These are phyloP conservation scores for Casuarius casuarius DNA, from an alignment of 2,113 vertebrate species.

Conservation along the genomic window DNA sequence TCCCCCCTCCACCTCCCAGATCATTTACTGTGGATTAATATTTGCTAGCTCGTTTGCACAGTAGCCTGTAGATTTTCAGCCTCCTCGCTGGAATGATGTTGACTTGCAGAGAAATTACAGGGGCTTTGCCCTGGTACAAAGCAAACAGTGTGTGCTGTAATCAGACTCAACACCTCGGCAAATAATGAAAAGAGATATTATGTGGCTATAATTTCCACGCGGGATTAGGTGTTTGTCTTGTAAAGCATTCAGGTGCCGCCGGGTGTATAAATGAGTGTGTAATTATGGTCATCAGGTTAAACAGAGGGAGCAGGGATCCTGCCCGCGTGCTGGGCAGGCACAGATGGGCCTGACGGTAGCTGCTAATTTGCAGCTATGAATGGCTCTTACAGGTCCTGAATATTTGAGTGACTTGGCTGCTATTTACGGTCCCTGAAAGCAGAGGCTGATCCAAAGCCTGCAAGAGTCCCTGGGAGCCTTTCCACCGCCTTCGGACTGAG, in stretches of 20 bases:
- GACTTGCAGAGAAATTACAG: constrained; percentile 49
- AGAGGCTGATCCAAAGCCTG: fast-evolving
- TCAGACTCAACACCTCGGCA: constrained; percentile 51
- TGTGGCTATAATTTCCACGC: constrained; percentile 29
- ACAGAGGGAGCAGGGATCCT: constrained; percentile 22
- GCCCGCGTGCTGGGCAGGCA: background rate
- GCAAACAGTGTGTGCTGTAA: constrained; percentile 48
- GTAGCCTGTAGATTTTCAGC: constrained; percentile 58
- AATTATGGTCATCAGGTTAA: constrained; percentile 52
- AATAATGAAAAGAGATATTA: constrained; percentile 56
- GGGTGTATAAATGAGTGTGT: constrained; percentile 12
- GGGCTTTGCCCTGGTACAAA: constrained; percentile 52
- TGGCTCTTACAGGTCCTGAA: background rate
- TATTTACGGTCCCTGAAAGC: background rate
- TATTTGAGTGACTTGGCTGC: background rate
- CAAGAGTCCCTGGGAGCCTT: fast-evolving
- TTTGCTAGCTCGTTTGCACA: constrained; percentile 59
- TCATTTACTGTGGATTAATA: constrained; percentile 46
- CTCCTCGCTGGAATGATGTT: constrained; percentile 13
- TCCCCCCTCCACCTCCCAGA: constrained; percentile 19
- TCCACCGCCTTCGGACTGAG: fast-evolving
- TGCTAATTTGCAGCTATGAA: constrained; percentile 1
- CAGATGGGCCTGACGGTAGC: background rate
- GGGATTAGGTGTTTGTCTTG: constrained; percentile 59
- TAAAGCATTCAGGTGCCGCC: constrained; percentile 45